Evolutionary conservation across 2,888 invertebrate species (phyloP).

Genomic region (Lycophotia porphyrea): DNA sequence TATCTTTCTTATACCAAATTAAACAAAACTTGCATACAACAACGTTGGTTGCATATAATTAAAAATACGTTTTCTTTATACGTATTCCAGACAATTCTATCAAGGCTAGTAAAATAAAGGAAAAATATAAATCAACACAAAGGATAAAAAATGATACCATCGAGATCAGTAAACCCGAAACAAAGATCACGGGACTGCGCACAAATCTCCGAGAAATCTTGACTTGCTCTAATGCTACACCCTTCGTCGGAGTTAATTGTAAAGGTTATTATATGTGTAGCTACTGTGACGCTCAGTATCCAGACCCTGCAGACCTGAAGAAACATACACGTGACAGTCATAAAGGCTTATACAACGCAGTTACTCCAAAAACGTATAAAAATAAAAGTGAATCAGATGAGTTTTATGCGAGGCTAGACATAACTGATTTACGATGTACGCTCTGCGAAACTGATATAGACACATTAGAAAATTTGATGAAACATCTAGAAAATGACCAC

Average conservation of each 20-base stretch:
- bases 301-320: constrained; percentile 69
- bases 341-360: constrained; percentile 27
- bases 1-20: background rate
- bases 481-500: constrained; percentile 55
- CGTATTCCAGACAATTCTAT: constrained; percentile 31
- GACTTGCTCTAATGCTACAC: constrained; percentile 71
- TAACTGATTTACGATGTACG: constrained; percentile 37
- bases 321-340: constrained; percentile 67
- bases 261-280: constrained; percentile 71
- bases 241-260: constrained; percentile 66
- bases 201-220: constrained; percentile 45
- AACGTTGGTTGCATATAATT: background rate
- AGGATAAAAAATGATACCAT: background rate
- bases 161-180: background rate
- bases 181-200: constrained; percentile 33
- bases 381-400: background rate
- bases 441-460: constrained; percentile 29
- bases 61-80: constrained; percentile 53
- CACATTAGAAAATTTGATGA: constrained; percentile 38
- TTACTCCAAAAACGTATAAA: background rate
- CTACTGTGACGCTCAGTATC: constrained; percentile 68
- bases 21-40: background rate
- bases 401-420: constrained; percentile 30
- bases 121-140: background rate
- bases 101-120: background rate